Base-by-base conservation (phyloP, 64 coral and sea anemone genomes). In the Exaiptasia diaphana region DNA sequence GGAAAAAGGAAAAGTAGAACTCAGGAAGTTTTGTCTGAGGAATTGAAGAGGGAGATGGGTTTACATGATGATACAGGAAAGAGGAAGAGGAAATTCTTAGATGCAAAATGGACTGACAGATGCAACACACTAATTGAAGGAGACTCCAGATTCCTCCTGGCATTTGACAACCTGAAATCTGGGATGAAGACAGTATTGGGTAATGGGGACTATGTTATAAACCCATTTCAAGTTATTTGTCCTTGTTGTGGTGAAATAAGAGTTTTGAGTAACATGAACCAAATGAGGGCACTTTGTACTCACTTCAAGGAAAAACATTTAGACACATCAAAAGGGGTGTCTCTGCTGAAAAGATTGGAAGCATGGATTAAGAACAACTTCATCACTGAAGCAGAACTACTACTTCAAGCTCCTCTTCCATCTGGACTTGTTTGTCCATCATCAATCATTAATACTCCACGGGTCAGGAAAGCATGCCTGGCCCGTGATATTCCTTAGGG, bases 401-500 rank as follows among this genome's bases (percentile, higher is more conserved):
- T 37, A 13, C 18, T 64, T 12, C 32, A 41, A 68, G 79, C 69
- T 38, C 4, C 55, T 11, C 25, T 90, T 82, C 87, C 87, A 60
- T 41, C 48, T 75, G 86, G 77, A 61, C 49, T 83, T 20, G 9
- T 54, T n/a, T 39, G 37, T 18, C 50, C 54, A 73, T 17, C 53
- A 12, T 9, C 48, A 20, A 61, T 92, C 20, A 3, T 86, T 53
- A 56, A 68, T 36, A 81, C 75, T 73, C 40, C 74, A 92, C 82
- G 67, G 65, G 82, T 92, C 82, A 92, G 67, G 76, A 37, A 42
- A 71, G 65, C 55, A 15, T 41, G 73, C 89, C 75, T 86, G 82
- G 67, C 89, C 89, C 52, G 76, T 80, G 86, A 81, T 41, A 92
- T 92, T 92, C 50, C 63, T 72, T 86, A 92, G 58, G 89, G 71